Base-by-base conservation (phyloP, 2,113 vertebrate genomes). In the Sander lucioperca region DNA sequence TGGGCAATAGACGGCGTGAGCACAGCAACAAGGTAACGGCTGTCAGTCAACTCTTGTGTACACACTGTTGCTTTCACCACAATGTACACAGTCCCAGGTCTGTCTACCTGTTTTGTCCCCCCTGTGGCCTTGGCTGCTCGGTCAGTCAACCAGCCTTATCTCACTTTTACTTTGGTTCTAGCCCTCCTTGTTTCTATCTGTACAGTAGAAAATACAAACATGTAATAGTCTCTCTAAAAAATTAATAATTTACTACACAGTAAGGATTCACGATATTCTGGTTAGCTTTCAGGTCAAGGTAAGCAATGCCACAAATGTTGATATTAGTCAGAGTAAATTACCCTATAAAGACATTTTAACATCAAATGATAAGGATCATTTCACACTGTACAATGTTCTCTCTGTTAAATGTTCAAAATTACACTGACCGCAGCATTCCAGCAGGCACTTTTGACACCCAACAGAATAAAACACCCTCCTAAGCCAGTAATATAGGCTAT, bases 131-230 rank as follows among this genome's bases (percentile, higher is more conserved):
- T 94, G 93, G 78, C 90, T 83, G 73, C 25, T 0, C 71, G 91
- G 93, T 89, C 93, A 89, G 27, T 95, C 85, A 94, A 88, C 90
- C 77, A 7, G 33, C 36, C 65, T 91, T 94, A 92, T 95, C 89
- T 78, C 56, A 27, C 57, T 68, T 43, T 57, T 21, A 53, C 18
- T 74, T 33, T 71, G 27, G 8, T 69, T 78, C 27, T 82, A 80
- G 33, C 57, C 43, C 70, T 72, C 9, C 3, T 7, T 74, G 67
- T 30, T 65, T 59, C 19, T 2, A 59, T 68, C 50, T 33, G 59
- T 11, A 6, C 62, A 66, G 62, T 27, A 33, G 7, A 71, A 79
- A 70, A 63, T 7, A 39, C 39, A 19, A 18, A 45, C 7, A 33
- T 21, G 54, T n/a, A 51, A 5, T 5, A 0, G 7, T n/a, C 39